Percentiles rank a stretch among this genome's conserved stretches.
Evolutionary conservation across 1,140 invertebrate species (phyloP).

Genomic region (Calliopsis andreniformis): DNA sequence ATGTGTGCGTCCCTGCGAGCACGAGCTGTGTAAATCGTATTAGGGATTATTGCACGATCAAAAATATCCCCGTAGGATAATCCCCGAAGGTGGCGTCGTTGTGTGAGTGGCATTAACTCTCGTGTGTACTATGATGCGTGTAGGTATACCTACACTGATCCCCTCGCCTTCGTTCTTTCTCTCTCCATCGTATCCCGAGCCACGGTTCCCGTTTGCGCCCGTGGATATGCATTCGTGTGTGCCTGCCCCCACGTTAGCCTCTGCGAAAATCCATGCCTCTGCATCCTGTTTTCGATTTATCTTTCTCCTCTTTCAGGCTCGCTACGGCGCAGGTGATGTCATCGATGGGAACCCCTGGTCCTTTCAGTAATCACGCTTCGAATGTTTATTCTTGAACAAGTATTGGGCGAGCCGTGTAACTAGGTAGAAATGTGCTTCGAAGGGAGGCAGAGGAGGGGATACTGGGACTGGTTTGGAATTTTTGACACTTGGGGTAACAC

Average conservation of each 20-base stretch:
- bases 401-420: neutral
- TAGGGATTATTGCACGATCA: constrained; percentile 81
- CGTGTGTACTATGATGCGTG: constrained; percentile 52
- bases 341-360: constrained; percentile 37
- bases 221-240: neutral
- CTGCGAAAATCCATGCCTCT: constrained; percentile 69
- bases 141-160: constrained; percentile 60
- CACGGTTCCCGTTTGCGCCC: constrained; percentile 4
- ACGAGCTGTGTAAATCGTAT: constrained; percentile 80
- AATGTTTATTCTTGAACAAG: constrained; percentile 23
- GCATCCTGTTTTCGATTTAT: constrained; percentile 73
- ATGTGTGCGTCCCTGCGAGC: constrained; percentile 68
- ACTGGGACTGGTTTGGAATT: too few species aligned
- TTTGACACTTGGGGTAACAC: too few species aligned
- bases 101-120: constrained; percentile 77
- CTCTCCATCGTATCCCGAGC: constrained; percentile 25
- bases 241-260: constrained; percentile 49
- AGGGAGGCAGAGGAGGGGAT: too few species aligned
- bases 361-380: constrained; percentile 51
- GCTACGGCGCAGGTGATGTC: constrained; percentile 58
- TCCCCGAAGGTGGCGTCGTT: constrained; percentile 71
- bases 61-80: constrained; percentile 80
- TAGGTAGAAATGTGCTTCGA: neutral
- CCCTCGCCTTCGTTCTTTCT: constrained; percentile 50
- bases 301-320: constrained; percentile 67